Percentiles rank a stretch among this genome's conserved stretches.
These are phyloP conservation scores for Drosophila nannoptera DNA, from an alignment of 1,140 invertebrate genomes.

Conservation along the genomic window DNA sequence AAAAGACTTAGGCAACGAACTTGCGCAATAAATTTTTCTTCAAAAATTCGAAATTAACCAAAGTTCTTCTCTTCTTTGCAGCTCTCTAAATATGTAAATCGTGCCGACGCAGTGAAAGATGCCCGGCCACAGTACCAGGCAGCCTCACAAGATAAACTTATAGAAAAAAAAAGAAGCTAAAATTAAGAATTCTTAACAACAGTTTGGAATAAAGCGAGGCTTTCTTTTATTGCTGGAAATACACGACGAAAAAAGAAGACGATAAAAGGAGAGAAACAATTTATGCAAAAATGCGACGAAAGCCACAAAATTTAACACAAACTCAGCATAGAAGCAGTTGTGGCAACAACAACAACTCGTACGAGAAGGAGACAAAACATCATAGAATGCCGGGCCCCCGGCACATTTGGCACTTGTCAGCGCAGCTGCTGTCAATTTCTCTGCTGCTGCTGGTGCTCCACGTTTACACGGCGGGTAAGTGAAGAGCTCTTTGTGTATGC, in stretches of 20 bases:
- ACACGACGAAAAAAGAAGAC: slow-evolving; percentile 15
- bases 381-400: slow-evolving; percentile 53
- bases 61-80: slow-evolving; percentile 31
- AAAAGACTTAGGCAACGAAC: slow-evolving; percentile 59
- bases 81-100: slow-evolving; percentile 38
- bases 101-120: slow-evolving; percentile 31
- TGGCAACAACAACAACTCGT: slow-evolving; percentile 25
- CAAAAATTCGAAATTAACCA: slow-evolving; percentile 19
- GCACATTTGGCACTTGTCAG: slow-evolving; percentile 57
- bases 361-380: slow-evolving; percentile 15
- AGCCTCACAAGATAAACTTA: slow-evolving; percentile 27
- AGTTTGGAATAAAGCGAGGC: slow-evolving; percentile 17
- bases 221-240: slow-evolving; percentile 20
- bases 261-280: slow-evolving; percentile 22
- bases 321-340: slow-evolving; percentile 38
- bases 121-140: slow-evolving; percentile 37
- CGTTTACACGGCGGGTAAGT: slow-evolving; percentile 61
- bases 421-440: slow-evolving; percentile 38
- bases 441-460: slow-evolving; percentile 55
- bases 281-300: slow-evolving; percentile 75
- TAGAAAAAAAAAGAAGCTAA: slow-evolving; percentile 24
- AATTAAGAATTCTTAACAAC: slow-evolving; percentile 38
- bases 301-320: slow-evolving; percentile 62
- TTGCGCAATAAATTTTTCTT: slow-evolving; percentile 6
- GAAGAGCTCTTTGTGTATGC: neutral